A percentile compares a stretch with the other conserved stretches of the same genome.
Conservation (phyloP, 92 coral and sea anemone species). For the Porites divaricata region DNA sequence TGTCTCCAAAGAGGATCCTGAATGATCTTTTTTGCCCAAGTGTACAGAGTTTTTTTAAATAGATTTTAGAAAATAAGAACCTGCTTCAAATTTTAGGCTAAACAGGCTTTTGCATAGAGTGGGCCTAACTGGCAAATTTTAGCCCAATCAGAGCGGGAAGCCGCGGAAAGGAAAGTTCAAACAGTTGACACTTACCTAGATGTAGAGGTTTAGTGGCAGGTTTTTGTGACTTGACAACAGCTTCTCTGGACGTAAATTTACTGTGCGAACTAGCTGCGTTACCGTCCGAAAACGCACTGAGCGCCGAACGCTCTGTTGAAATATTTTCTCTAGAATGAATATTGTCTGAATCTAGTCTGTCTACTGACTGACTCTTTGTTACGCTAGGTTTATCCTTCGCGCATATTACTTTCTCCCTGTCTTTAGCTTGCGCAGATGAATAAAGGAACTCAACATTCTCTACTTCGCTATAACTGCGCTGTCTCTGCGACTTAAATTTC, state of each 20-base stretch:
- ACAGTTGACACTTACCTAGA: slow-evolving; percentile 71
- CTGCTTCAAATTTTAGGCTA: no score
- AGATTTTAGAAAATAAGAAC: no score
- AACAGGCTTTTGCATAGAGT: no score
- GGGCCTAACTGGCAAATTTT: no score
- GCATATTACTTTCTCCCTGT: not conserved
- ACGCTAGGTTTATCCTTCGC: slow-evolving; percentile 7
- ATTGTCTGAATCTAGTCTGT: slow-evolving; percentile 34
- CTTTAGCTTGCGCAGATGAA: slow-evolving; percentile 23
- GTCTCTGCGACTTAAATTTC: slow-evolving; percentile 58
- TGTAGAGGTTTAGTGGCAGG: slow-evolving; percentile 87
- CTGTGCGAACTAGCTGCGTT: slow-evolving; percentile 58
- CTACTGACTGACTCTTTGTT: slow-evolving; percentile 53
- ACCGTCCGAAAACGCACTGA: slow-evolving; percentile 51
- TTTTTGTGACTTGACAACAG: slow-evolving; percentile 78
- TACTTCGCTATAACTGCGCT: slow-evolving; percentile 72
- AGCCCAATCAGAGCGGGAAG: not conserved
- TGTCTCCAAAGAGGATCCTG: no score
- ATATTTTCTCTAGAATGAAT: not conserved
- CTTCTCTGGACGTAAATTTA: slow-evolving; percentile 72
- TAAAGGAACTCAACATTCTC: slow-evolving; percentile 68
- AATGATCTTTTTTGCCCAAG: no score
- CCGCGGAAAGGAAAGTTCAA: not conserved
- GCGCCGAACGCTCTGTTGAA: slow-evolving; percentile 40
- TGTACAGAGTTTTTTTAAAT: no score